Percentiles rank a stretch among this genome's conserved stretches.
These are phyloP conservation scores for Drosophila niveifrons DNA, from an alignment of 2,888 invertebrate genomes.

Conservation along the genomic window DNA sequence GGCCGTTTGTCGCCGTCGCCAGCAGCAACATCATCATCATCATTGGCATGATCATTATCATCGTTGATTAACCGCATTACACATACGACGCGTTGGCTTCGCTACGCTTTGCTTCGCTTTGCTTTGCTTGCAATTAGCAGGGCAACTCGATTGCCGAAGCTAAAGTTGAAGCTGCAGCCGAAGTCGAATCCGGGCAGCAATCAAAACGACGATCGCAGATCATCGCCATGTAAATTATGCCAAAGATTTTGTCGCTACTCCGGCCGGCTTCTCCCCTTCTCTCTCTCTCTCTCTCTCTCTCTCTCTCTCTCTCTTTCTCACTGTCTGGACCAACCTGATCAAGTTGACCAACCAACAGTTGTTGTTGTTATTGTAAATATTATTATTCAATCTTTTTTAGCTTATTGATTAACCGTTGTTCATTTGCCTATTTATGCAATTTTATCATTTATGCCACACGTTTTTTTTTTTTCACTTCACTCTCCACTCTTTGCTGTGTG, in stretches of 20 bases:
- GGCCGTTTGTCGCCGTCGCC: slow-evolving; percentile 59
- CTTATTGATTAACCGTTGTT: slow-evolving; percentile 80
- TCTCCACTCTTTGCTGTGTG: slow-evolving; percentile 7
- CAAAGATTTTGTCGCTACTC: slow-evolving; percentile 42
- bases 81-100: slow-evolving; percentile 69
- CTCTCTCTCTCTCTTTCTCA: not conserved
- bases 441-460: slow-evolving; percentile 59
- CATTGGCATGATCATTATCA: slow-evolving; percentile 36
- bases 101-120: too few species aligned
- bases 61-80: slow-evolving; percentile 78
- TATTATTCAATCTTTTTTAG: slow-evolving; percentile 74
- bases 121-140: slow-evolving; percentile 77
- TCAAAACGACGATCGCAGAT: slow-evolving; percentile 37
- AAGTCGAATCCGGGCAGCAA: slow-evolving; percentile 55
- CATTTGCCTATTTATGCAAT: slow-evolving; percentile 80
- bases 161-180: slow-evolving; percentile 18
- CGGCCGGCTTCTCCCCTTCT: not conserved
- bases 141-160: slow-evolving; percentile 46
- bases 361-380: slow-evolving; percentile 47
- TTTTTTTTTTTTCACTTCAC: not conserved
- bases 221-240: slow-evolving; percentile 67
- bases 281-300: not conserved
- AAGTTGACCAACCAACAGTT: slow-evolving; percentile 42
- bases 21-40: slow-evolving; percentile 27
- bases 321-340: slow-evolving; percentile 35